These are phyloP conservation scores for Malurus splendens DNA, from an alignment of 2,797 vertebrate genomes.

Conservation along the genomic window DNA sequence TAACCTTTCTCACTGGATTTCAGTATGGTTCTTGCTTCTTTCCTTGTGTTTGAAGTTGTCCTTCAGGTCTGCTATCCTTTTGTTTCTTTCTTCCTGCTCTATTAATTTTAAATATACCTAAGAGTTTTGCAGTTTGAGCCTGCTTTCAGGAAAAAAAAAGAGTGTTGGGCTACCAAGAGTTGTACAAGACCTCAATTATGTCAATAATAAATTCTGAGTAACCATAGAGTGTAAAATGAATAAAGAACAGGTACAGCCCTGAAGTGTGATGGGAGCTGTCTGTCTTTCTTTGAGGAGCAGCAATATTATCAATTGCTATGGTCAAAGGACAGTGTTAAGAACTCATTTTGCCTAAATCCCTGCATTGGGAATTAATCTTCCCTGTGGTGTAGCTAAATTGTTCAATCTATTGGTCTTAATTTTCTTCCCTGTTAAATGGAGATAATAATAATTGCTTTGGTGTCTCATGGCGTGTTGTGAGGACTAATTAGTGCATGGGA, in stretches of 20 bases:
- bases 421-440: background rate
- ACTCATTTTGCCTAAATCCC: background rate
- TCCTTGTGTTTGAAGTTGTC: background rate
- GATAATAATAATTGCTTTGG: background rate
- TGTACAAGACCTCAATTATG: background rate
- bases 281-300: background rate
- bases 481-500: background rate
- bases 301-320: background rate
- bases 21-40: background rate
- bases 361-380: background rate
- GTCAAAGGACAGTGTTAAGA: background rate
- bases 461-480: background rate
- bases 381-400: background rate
- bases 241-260: background rate
- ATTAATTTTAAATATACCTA: background rate
- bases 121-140: background rate
- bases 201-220: background rate
- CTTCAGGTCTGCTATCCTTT: background rate
- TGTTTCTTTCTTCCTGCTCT: background rate
- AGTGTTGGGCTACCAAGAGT: background rate
- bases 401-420: background rate
- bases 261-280: background rate
- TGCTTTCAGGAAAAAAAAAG: background rate
- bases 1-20: background rate
- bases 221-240: background rate